Evolutionary conservation across 2,113 vertebrate species (phyloP), one percentile per base, ranked within the genome.

Genomic region (Indri indri): DNA sequence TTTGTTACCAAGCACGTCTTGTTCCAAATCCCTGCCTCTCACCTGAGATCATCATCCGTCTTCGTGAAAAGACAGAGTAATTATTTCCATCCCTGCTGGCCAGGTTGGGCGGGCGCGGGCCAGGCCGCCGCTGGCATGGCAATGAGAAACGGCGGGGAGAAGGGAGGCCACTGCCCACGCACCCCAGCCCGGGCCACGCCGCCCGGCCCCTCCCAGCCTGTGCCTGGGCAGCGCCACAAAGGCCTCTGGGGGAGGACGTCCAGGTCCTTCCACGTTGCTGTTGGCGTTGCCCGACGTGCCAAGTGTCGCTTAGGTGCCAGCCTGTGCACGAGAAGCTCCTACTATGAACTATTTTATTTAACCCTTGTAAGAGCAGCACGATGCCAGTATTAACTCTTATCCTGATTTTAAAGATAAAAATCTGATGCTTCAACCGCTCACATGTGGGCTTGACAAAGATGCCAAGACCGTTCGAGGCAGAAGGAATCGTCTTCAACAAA

Each of bases 11-110:
- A 91, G 94, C 73, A 70, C 20, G 1, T 50, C 52, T 57, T 57
- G 63, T 82, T 93, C 94, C 96, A 85, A 82, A 17, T 59, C 83
- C 77, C 80, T 40, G 3, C 65, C 85, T 85, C 86, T 95, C 93
- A 97, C 94, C 97, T 96, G 86, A 87, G 87, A 84, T 89, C 95
- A 91, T 47, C 23, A 0, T 63, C 71, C 70, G 8, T 50, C 77
- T 68, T 13, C 0, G 0, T 0, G 40, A 86, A 85, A 82, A 82
- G 66, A 34, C 0, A 0, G 30, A 22, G 9, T 96, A 6, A 84
- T 4, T 37, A 30, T 94, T 96, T 95, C 96, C 93, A 71, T 66
- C 61, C 63, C 20, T 0, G 30, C 16, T 3, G 68, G 86, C 90
- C 91, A 93, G 92, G 95, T 61, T 42, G 40, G 40, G 40, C 40